These are phyloP conservation scores for Geodia barretti DNA, from an alignment of 37 sponge, comb jelly and placozoan genomes.

Conservation along the genomic window DNA sequence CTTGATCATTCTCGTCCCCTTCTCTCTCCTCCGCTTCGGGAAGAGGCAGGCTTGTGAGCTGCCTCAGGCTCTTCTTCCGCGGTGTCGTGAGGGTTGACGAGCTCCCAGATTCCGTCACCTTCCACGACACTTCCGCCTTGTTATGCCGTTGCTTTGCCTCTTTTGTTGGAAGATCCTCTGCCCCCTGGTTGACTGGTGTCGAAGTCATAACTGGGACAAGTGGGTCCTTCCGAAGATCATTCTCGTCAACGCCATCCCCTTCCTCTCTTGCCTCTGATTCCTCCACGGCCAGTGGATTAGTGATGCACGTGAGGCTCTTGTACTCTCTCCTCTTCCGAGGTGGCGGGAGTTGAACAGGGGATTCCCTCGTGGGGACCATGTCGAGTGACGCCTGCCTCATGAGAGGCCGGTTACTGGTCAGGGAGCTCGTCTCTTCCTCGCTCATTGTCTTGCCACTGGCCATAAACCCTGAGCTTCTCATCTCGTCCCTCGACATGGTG, in stretches of 20 bases:
- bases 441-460: background rate
- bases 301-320: conserved; percentile 15
- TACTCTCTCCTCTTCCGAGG: no score
- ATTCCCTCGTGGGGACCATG: background rate
- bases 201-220: background rate
- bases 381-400: background rate
- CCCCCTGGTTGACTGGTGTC: background rate
- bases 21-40: no score
- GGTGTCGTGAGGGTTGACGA: background rate
- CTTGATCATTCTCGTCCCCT: background rate
- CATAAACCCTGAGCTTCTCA: background rate
- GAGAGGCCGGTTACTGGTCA: background rate
- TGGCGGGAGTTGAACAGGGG: background rate
- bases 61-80: background rate
- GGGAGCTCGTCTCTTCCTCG: background rate
- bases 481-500: background rate
- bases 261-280: background rate
- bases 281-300: background rate
- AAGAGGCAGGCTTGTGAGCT: background rate
- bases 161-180: background rate
- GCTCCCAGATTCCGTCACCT: background rate
- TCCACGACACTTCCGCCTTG: background rate
- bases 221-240: background rate
- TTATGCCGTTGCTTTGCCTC: background rate
- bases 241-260: background rate